A percentile compares a stretch with the other conserved stretches of the same genome.
These are phyloP conservation scores for Ernsta delagoae DNA, from an alignment of 2,888 invertebrate species.

Conservation along the genomic window DNA sequence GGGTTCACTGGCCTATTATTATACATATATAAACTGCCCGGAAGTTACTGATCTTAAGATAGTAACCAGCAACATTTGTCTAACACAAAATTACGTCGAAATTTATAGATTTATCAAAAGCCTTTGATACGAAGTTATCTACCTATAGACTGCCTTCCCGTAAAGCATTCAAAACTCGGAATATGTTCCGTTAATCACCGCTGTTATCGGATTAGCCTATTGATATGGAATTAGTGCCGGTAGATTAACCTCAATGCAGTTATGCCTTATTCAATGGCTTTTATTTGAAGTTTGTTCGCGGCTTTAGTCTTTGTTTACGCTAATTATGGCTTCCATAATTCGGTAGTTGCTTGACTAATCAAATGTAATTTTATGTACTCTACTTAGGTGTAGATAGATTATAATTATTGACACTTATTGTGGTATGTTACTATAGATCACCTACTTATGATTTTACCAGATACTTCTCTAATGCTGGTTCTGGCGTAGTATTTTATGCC, in stretches of 20 bases:
- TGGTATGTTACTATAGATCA: too few relatives aligned
- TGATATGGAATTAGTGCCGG: constrained; percentile 43
- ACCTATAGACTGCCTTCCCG: neutral
- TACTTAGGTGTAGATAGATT: too few relatives aligned
- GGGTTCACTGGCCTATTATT: too few relatives aligned
- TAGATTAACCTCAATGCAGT: constrained; percentile 46
- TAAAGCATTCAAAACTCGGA: constrained; percentile 9
- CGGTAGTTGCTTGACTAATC: too few relatives aligned
- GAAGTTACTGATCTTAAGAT: too few relatives aligned
- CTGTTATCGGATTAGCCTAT: constrained; percentile 17
- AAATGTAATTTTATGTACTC: too few relatives aligned
- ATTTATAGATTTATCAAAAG: constrained; percentile 4
- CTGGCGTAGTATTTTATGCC: too few relatives aligned
- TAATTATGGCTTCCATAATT: neutral
- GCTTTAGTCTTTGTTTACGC: constrained; percentile 3
- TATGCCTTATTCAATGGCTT: constrained; percentile 23
- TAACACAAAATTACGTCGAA: neutral
- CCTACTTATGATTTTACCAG: too few relatives aligned
- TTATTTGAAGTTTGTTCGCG: constrained; percentile 6
- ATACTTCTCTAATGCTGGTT: too few relatives aligned
- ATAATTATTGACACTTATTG: too few relatives aligned
- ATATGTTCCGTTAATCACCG: constrained; percentile 10
- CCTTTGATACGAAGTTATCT: neutral
- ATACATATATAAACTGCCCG: too few relatives aligned
- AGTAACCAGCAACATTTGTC: neutral